phyloP scores from a whole-genome alignment of 2,888 invertebrate genomes.

The Drosophila barbarae region DNA sequence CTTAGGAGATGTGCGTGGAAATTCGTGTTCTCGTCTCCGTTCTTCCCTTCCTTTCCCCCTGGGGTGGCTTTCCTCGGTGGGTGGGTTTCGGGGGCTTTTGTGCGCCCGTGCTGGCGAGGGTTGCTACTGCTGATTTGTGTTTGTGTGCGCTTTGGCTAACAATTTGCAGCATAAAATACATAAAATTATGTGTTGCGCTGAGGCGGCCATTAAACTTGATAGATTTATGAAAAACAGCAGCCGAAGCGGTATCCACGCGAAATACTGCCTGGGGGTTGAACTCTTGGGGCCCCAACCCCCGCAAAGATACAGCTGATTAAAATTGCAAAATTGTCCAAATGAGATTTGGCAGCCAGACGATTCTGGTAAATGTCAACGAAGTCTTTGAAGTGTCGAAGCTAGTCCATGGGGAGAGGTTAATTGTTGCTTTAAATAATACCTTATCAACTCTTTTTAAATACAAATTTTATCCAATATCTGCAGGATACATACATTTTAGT shows the following conservation, averaged over 20 bases:
- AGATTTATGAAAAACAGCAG: constrained; percentile 76
- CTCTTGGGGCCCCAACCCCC: constrained; percentile 43
- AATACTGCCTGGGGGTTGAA: constrained; percentile 21
- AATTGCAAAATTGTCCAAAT: constrained; percentile 69
- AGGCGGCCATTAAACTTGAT: constrained; percentile 78
- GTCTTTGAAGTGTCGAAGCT: not conserved
- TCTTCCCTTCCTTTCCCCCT: constrained; percentile 5
- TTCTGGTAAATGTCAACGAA: constrained; percentile 14
- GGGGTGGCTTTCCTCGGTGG: constrained; percentile 16
- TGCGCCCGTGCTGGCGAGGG: constrained; percentile 44
- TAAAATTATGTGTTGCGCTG: constrained; percentile 78
- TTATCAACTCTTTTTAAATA: not conserved
- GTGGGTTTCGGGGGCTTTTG: constrained; percentile 17
- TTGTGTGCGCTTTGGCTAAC: constrained; percentile 62
- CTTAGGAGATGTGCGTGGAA: constrained; percentile 77
- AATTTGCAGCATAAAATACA: constrained; percentile 76
- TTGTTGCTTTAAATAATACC: not conserved
- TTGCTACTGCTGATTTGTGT: constrained; percentile 62
- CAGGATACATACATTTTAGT: not conserved
- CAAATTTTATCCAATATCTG: not conserved
- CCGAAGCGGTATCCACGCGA: constrained; percentile 37
- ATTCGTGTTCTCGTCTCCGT: constrained; percentile 55
- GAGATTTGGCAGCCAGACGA: constrained; percentile 49
- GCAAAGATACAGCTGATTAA: constrained; percentile 67
- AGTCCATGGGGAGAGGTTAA: not conserved